Conservation (phyloP, 2,113 vertebrate species). For the Anguilla japonica region DNA sequence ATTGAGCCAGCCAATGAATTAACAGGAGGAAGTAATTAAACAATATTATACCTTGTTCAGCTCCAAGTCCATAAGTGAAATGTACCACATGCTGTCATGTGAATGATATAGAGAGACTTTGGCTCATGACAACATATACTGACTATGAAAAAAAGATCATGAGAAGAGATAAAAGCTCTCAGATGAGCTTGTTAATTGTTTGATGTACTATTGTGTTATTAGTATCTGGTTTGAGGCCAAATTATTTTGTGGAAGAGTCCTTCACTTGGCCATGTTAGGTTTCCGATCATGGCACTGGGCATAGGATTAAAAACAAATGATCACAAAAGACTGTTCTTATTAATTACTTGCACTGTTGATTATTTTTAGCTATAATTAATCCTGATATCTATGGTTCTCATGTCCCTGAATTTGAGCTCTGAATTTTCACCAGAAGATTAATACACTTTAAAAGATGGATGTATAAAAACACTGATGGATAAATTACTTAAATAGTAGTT, state of each 20-base stretch:
- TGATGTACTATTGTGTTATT: not conserved
- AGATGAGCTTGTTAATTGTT: not conserved
- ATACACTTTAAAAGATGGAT: not conserved
- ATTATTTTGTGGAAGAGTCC: not conserved
- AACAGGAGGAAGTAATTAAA: conserved; percentile 44
- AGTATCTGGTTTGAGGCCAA: not conserved
- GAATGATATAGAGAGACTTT: not conserved
- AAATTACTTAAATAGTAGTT: not conserved
- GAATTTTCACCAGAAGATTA: not conserved
- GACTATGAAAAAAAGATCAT: not conserved
- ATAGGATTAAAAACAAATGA: not conserved
- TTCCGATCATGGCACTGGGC: not conserved
- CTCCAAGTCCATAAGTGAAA: conserved; percentile 3
- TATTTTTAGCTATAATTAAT: not conserved
- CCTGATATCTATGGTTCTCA: not conserved
- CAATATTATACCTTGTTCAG: conserved; percentile 33
- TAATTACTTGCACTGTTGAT: no score
- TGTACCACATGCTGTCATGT: conserved; percentile 17
- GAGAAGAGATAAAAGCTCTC: not conserved
- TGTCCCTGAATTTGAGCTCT: no score
- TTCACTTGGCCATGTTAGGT: not conserved
- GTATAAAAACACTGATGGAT: not conserved
- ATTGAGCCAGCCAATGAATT: conserved; percentile 26
- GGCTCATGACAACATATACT: not conserved
- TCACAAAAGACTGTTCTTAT: not conserved